Evolutionary conservation across 2,797 vertebrate genomes (phyloP), one percentile per base, ranked within the genome.

Genomic region (Mormyrus hasselquistii): DNA sequence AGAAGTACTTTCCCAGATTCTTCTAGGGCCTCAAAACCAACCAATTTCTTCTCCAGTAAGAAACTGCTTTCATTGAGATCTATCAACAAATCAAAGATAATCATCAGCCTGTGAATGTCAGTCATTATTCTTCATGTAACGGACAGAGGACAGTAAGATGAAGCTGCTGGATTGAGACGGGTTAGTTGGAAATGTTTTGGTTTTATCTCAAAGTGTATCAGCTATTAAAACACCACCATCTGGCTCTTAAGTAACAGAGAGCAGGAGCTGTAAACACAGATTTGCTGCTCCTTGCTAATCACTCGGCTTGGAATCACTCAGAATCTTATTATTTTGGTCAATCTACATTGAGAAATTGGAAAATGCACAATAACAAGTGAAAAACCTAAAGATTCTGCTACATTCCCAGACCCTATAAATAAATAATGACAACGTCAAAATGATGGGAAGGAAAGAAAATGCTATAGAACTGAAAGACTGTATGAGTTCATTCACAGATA

Each of bases 111-210:
- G 38, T 7, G 41, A 82, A 82, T n/a, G 16, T n/a, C 76, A 16
- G 76, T n/a, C 38, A n/a, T 47, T 34, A 47, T 47, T 82, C 76
- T 82, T 22, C 41, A 10, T 44, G 38, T 82, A n/a, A 22, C 19
- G 8, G 76, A 44, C 76, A 47, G 76, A 79, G 73, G 34, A n/a
- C 73, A 44, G 8, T 16, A n/a, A 44, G 73, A 73, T 0, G 10
- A 82, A 82, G 41, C 76, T 47, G 76, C 41, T 82, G 38, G 7
- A 7, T 44, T 12, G 38, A 44, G 6, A 79, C 38, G 2, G 76
- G 38, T 82, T 82, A 82, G 76, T 44, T 47, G 76, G 41, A 82
- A 79, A 79, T 79, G 38, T 79, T 79, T 79, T 79, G 73, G 34
- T 44, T 79, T 79, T 79, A 44, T 82, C 41, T 82, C 41, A 47